phyloP scores from a whole-genome alignment of 1,140 invertebrate species.

The Trichogramma pretiosum region DNA sequence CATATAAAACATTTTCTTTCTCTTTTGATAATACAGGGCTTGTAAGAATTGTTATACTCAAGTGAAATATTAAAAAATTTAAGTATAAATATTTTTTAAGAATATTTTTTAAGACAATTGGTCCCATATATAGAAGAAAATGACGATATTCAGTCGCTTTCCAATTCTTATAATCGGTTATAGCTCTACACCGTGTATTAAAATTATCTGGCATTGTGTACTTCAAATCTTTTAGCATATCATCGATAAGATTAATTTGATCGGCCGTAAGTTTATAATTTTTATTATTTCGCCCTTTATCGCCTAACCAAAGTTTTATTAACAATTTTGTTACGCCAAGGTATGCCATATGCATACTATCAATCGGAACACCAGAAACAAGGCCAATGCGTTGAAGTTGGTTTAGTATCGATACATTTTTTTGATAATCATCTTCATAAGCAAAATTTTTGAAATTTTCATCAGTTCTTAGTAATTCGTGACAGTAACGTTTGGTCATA shows the following conservation, averaged over 20 bases:
- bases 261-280: neutral
- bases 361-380: neutral
- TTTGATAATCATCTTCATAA: too few relatives aligned
- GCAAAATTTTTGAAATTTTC: too few relatives aligned
- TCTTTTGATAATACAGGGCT: too few relatives aligned
- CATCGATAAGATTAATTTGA: neutral
- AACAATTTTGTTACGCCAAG: neutral
- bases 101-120: too few relatives aligned
- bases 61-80: too few relatives aligned
- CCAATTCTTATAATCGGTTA: neutral
- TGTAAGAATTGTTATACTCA: too few relatives aligned
- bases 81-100: too few relatives aligned
- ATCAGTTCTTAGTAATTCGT: too few relatives aligned
- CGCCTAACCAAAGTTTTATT: neutral
- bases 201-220: constrained; percentile 1
- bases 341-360: neutral
- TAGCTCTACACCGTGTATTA: neutral
- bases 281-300: neutral
- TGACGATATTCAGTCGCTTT: constrained; percentile 3
- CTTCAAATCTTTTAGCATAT: neutral
- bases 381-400: neutral
- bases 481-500: too few relatives aligned
- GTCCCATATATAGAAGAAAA: too few relatives aligned
- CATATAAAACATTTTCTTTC: too few relatives aligned
- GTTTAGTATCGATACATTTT: too few relatives aligned